Percentiles rank a stretch among this genome's conserved stretches.
phyloP scores from a whole-genome alignment of 1,140 invertebrate genomes.

The Tenebrio molitor region DNA sequence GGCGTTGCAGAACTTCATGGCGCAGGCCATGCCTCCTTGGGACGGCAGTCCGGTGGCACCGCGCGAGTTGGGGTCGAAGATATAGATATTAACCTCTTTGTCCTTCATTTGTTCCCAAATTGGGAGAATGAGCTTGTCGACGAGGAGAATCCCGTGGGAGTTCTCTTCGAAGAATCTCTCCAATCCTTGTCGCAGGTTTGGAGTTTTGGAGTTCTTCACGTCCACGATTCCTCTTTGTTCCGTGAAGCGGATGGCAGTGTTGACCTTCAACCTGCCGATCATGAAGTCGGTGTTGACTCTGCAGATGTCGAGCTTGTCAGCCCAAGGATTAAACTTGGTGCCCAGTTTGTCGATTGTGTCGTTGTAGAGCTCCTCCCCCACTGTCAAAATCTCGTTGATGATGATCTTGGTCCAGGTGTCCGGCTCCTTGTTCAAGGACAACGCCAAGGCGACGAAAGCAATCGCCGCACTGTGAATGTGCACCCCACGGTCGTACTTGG shows the following conservation, averaged over 20 bases:
- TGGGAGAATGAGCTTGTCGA: constrained; percentile 65
- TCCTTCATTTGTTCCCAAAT: constrained; percentile 67
- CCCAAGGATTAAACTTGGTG: constrained; percentile 69
- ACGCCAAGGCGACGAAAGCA: constrained; percentile 67
- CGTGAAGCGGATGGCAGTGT: constrained; percentile 66
- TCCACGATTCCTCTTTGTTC: constrained; percentile 68
- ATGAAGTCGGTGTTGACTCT: constrained; percentile 64
- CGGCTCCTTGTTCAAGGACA: constrained; percentile 67
- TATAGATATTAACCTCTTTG: constrained; percentile 62
- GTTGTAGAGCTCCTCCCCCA: constrained; percentile 59
- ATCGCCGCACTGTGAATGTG: constrained; percentile 66
- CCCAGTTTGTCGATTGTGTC: constrained; percentile 63
- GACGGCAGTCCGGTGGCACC: constrained; percentile 66
- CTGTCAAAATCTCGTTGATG: constrained; percentile 67
- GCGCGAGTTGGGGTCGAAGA: constrained; percentile 70
- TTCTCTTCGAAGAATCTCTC: constrained; percentile 69
- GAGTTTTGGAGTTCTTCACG: constrained; percentile 63
- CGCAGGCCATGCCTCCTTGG: constrained; percentile 58
- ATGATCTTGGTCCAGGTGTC: constrained; percentile 69
- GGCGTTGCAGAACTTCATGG: constrained; percentile 55
- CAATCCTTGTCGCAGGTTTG: constrained; percentile 63
- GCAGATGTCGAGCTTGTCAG: constrained; percentile 66
- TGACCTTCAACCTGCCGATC: constrained; percentile 64
- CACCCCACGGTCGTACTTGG: constrained; percentile 66
- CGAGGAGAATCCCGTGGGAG: constrained; percentile 68